Evolutionary conservation across 2,797 vertebrate species (phyloP), one percentile per base, ranked within the genome.

Genomic region (Tenualosa thibaudeaui): DNA sequence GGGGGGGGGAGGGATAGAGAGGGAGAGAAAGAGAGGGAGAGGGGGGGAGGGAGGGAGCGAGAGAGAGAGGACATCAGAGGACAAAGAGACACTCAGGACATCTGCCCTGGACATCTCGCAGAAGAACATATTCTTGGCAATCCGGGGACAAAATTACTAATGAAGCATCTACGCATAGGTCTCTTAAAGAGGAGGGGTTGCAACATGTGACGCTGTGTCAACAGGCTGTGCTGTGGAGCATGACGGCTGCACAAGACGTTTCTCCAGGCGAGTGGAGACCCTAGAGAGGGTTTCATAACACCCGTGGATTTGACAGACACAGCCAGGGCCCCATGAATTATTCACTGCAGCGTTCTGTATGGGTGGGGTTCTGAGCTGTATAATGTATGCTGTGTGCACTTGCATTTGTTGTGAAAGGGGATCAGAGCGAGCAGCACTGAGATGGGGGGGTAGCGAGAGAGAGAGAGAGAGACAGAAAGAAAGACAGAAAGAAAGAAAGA

Each of bases 221-320:
- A 62, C 58, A n/a, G 58, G 58, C 58, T 24, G 58, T 24, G 22
- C 58, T 15, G 40, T 6, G 40, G 15, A 43, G 68, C 15, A 15
- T 40, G 68, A 3, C 68, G 37, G 37, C 71, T 19, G 26, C 71
- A 78, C 71, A 17, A 43, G 40, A 43, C 71, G 40, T 78, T 78
- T 40, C 40, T 43, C 19, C 5, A 46, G 71, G 71, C 40, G 10
- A 1, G 71, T n/a, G 71, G 37, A 78, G 9, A 17, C 98, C 93
- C 71, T 46, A 5, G 37, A 19, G 71, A 78, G 40, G 37, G 40
- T 46, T 46, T 19, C 71, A 78, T 17, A 46, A 46, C 71, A 78
- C 71, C 40, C 46, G 71, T 78, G 71, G 71, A 43, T 78, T 78
- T 78, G 71, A 78, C 71, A 78, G 71, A 46, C 71, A 46, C 37